Base-by-base conservation (phyloP, 2,888 invertebrate genomes). In the Macrophya annulata region DNA sequence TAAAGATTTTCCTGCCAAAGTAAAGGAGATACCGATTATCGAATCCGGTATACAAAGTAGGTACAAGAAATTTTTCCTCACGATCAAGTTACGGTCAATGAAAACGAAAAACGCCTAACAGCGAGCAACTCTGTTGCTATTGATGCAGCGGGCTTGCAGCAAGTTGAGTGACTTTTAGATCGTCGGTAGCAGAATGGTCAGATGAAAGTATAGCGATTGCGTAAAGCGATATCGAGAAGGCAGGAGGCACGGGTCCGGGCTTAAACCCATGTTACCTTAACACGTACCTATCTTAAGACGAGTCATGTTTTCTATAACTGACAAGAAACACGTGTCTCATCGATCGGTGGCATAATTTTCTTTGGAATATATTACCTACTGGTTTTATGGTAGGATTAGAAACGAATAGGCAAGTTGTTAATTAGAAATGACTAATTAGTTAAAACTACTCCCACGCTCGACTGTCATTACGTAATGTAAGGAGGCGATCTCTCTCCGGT, bases 301-400 rank as follows among this genome's bases (percentile, higher is more conserved):
- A 40, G 81, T 81, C 62, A 43, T 40, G 79, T 79, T 59, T 43
- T 40, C 43, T 62, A 4, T 62, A 4, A 21, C 79, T 62, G 79
- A 79, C 79, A 81, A 81, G 81, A 81, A 81, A 81, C 81, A 81
- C 81, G 81, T 81, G 81, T 81, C 43, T 9, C 59, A 62, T 81
- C 81, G 81, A 81, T 81, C 31, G 62, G 43, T 40, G 51, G 81
- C 21, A 40, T 81, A 62, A 81, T 81, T 62, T 74, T 51, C 37
- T 62, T 62, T 21, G 21, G 62, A 81, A 81, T 81, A 62, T 81
- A 81, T 81, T 81, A 81, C 31, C 31, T 31, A 31, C 31, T 31
- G 31, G 31, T 43, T 4, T 4, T 31, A 51, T 8, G 17, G 37
- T 55, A 31, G 51, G 15, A 40, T 62, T 77, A 12, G 51, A 12